Evolutionary conservation across 1,140 invertebrate genomes (phyloP), one percentile per base, ranked within the genome.

Genomic region (Ericerus pela): DNA sequence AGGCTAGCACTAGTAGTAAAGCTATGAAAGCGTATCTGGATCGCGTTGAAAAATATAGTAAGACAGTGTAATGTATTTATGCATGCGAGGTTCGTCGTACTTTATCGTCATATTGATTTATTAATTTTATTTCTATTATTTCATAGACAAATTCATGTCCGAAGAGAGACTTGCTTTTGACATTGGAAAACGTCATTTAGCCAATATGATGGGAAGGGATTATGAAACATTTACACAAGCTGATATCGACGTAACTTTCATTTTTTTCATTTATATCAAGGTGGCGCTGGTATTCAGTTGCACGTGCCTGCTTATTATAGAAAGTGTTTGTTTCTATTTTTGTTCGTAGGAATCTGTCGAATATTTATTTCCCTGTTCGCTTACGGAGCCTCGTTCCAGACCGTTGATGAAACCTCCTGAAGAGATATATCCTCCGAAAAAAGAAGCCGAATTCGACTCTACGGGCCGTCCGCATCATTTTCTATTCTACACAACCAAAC

Each of bases 181-280:
- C 65, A 81, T 93, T 65, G 95, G 96, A 11, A 90, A 87, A 69
- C 73, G 91, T 24, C 91, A 99, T 74, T 76, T 99, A 54, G 95
- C 95, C 4, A 97, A 97, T 69, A 98, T 99, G 78, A 99, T 99
- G 95, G 92, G 93, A 2, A 79, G 82, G 69, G 82, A 96, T 75
- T 79, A 82, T 1, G 82, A 89, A 60, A 80, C 75, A 10, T 88
- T 98, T 67, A 86, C 85, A 0, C 85, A 96, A 69, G 75, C 81
- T 60, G 84, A 96, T 68, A 77, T 96, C 14, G 78, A 96, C 75
- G 88, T 90, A 75, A 74, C 68, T 68, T 53, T 36, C n/a, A n/a
- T 33, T 56, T 53, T 5, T 31, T 47, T 31, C 11, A 58, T 36
- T 18, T 10, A 1, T 37, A 30, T 55, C 43, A 43, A 33, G n/a